These are phyloP conservation scores for Nansenia antarctica DNA, from an alignment of 2,113 vertebrate species.

Conservation along the genomic window DNA sequence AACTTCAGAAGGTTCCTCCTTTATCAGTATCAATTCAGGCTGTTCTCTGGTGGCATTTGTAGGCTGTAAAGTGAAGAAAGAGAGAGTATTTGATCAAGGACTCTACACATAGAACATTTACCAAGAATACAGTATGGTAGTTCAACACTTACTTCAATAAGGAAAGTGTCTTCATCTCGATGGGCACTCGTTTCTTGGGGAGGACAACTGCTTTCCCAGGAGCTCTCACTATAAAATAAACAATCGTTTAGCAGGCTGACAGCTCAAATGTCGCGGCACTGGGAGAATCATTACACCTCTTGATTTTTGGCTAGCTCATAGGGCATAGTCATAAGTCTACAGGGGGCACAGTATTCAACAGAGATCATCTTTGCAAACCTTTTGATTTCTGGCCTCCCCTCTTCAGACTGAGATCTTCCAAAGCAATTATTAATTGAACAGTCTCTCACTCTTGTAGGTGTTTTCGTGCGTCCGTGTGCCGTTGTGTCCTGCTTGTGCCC, in stretches of 20 bases:
- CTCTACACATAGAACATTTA: background rate
- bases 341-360: background rate
- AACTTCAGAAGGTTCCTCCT: constrained; percentile 61
- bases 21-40: constrained; percentile 50
- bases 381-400: constrained; percentile 35
- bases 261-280: background rate
- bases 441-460: constrained; percentile 19
- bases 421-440: constrained; percentile 12
- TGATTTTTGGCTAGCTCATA: background rate
- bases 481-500: constrained; percentile 41
- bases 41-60: constrained; percentile 36
- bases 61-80: constrained; percentile 21
- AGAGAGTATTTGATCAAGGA: background rate
- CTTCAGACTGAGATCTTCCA: constrained; percentile 20
- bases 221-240: constrained; percentile 45
- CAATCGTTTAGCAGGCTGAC: background rate
- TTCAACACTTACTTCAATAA: constrained; percentile 41
- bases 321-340: too few relatives aligned
- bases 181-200: constrained; percentile 29
- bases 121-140: background rate
- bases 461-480: constrained; percentile 6
- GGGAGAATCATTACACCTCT: background rate
- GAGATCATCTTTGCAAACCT: constrained; percentile 44
- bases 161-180: constrained; percentile 23
- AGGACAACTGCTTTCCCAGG: constrained; percentile 47